Base-by-base conservation (phyloP, 2,888 invertebrate genomes). In the Baronia brevicornis region DNA sequence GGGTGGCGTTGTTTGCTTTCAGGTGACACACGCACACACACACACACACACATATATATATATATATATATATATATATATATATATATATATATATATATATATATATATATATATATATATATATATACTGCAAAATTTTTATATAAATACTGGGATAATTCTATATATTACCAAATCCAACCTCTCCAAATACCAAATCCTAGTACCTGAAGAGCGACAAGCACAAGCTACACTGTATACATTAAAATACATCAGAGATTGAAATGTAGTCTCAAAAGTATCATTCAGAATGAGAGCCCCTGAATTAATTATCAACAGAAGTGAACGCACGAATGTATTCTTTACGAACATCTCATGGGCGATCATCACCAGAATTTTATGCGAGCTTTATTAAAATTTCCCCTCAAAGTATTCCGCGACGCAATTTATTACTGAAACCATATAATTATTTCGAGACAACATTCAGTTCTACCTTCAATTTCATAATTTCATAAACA, bases 301-400 rank as follows among this genome's bases (percentile, higher is more conserved):
- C 37, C 42, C 47, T 62, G 62, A 59, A 68, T 66, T 62, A 60
- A 59, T 68, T 60, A 65, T 61, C 59, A 54, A 59, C 54, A 56
- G 55, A 55, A 53, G 51, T 51, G 49, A 44, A 43, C 40, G 44
- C 46, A 52, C 50, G n/a, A n/a, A n/a, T 48, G 48, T 53, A 45
- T 52, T 35, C 23, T 41, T 30, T 14, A 15, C 24, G 27, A 39
- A 28, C 28, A 33, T 20, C 30, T 29, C 14, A 12, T 4, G 15
- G 27, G 7, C 31, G 24, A 29, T 13, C 9, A 27, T 14, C 19
- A 6, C 11, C 9, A 33, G 20, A 24, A 20, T 20, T 36, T 24
- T 28, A 34, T 39, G 34, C 45, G 28, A 42, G 48, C 52, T 58
- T 63, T 53, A 68, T 65, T 64, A 62, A 61, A 61, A 60, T 64